Conservation (phyloP, 2,113 vertebrate genomes). For the Puma concolor region DNA sequence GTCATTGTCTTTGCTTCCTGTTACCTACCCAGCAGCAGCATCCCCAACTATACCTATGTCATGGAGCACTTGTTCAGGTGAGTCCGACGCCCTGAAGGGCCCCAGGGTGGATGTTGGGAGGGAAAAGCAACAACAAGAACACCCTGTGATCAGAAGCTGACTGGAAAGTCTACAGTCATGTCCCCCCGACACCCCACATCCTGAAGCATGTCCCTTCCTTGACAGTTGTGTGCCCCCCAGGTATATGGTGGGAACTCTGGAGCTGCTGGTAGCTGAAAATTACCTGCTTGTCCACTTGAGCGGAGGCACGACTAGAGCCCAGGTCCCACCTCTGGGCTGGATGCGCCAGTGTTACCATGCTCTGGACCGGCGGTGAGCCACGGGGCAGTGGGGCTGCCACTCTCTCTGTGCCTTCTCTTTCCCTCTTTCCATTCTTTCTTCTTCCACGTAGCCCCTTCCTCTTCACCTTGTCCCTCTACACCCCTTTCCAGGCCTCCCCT, state of each 20-base stretch:
- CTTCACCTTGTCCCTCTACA: neutral
- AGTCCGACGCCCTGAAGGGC: neutral
- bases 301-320: slow-evolving; percentile 86
- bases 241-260: slow-evolving; percentile 90
- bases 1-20: slow-evolving; percentile 91
- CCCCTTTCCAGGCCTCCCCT: neutral
- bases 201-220: neutral
- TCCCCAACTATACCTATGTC: slow-evolving; percentile 89
- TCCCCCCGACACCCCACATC: neutral
- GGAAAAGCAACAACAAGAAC: neutral
- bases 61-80: slow-evolving; percentile 94
- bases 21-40: slow-evolving; percentile 89
- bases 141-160: neutral
- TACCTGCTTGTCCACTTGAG: slow-evolving; percentile 91
- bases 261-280: slow-evolving; percentile 90
- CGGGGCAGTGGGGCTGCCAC: accelerated
- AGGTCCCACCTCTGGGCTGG: slow-evolving; percentile 89
- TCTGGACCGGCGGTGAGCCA: slow-evolving; percentile 86
- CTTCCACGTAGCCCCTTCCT: neutral
- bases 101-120: neutral
- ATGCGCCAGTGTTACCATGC: slow-evolving; percentile 89
- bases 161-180: neutral
- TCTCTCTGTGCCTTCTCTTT: neutral
- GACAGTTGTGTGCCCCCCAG: slow-evolving; percentile 70
- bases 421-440: neutral